Conservation (phyloP, 92 coral and sea anemone species). For the Phenganax marumi region DNA sequence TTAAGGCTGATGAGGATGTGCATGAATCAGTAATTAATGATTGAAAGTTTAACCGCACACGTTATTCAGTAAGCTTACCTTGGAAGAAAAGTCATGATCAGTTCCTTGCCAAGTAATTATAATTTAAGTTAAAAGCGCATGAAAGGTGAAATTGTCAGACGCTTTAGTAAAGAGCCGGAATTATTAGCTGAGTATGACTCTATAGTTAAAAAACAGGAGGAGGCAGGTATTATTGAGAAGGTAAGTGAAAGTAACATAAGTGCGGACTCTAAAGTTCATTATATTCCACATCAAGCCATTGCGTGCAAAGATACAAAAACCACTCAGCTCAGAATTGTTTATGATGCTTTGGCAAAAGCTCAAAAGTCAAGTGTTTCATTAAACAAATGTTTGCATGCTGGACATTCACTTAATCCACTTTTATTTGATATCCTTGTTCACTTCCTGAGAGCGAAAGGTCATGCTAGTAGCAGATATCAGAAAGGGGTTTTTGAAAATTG, state of each 20-base stretch:
- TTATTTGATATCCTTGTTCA: background rate
- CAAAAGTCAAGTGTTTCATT: too few relatives aligned
- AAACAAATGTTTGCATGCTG: background rate
- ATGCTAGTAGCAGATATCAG: too few relatives aligned
- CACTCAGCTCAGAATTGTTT: background rate
- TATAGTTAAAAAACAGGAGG: background rate
- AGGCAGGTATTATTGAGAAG: background rate
- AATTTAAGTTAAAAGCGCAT: too few relatives aligned
- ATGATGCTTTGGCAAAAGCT: background rate
- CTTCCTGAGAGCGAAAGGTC: too few relatives aligned
- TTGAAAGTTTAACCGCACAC: slow-evolving; percentile 13
- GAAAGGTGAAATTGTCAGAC: too few relatives aligned
- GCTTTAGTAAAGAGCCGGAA: background rate
- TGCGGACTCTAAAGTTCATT: background rate
- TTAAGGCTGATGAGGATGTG: background rate
- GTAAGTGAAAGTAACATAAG: background rate
- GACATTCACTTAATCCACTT: background rate
- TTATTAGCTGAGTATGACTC: background rate
- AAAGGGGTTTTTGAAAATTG: background rate
- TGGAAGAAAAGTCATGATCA: slow-evolving; percentile 26
- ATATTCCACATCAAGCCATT: background rate
- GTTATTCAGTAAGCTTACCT: slow-evolving; percentile 32
- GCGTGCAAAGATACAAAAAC: background rate
- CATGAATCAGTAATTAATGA: slow-evolving; percentile 2
- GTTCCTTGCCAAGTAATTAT: slow-evolving; percentile 25